phyloP scores from a whole-genome alignment of 2,113 vertebrate species.

The Haemorhous mexicanus region DNA sequence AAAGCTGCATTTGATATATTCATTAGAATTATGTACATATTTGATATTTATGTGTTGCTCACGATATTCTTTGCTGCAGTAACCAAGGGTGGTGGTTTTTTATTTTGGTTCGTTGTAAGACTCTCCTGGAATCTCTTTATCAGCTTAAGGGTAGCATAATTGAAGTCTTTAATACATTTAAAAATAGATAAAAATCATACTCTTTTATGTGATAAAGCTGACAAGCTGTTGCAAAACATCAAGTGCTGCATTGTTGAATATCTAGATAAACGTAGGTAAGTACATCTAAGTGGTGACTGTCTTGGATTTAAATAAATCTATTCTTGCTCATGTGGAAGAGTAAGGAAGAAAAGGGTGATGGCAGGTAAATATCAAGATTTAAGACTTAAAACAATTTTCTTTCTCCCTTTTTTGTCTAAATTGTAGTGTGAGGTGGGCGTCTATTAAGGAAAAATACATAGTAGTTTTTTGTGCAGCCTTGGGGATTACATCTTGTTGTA shows the following conservation, averaged over 20 bases:
- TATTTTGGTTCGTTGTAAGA: neutral
- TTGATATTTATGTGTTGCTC: neutral
- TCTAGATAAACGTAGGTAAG: neutral
- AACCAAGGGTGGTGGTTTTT: neutral
- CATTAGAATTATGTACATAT: neutral
- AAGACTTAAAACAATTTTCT: neutral
- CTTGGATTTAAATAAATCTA: neutral
- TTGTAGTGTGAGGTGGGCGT: neutral
- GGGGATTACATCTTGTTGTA: neutral
- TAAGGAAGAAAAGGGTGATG: neutral
- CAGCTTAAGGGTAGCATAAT: neutral
- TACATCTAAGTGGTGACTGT: neutral
- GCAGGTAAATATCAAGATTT: neutral
- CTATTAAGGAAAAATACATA: neutral
- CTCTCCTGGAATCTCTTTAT: neutral
- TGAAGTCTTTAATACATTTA: neutral
- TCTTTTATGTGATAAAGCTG: neutral
- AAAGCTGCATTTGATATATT: neutral
- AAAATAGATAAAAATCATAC: neutral
- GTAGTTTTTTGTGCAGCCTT: neutral
- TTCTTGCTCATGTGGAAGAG: neutral
- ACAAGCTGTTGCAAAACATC: neutral
- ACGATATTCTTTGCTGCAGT: neutral
- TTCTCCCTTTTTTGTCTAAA: neutral
- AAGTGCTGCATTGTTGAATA: neutral